Evolutionary conservation across 2,888 invertebrate genomes (phyloP).

Genomic region (Plusia festucae): DNA sequence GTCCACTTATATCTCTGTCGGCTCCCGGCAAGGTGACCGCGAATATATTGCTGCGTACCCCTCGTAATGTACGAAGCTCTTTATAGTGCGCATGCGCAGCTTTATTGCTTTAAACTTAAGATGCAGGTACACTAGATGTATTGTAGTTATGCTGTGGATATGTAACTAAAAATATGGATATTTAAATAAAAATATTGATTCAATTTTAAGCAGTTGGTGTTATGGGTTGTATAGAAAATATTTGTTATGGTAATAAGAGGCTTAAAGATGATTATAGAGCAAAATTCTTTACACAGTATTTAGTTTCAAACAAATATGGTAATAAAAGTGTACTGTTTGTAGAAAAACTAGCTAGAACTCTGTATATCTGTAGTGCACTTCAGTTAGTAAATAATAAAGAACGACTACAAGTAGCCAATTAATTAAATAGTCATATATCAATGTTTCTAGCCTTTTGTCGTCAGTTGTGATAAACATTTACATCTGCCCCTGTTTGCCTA

Average conservation of each 20-base stretch:
- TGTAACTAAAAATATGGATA: neutral
- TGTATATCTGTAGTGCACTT: too few species aligned
- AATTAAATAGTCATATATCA: neutral
- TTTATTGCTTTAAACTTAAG: slow-evolving; percentile 67
- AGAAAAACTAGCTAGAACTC: too few species aligned
- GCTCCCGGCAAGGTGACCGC: slow-evolving; percentile 62
- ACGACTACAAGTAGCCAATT: neutral
- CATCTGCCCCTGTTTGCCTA: slow-evolving; percentile 34
- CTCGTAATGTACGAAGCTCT: slow-evolving; percentile 71
- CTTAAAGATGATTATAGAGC: too few species aligned
- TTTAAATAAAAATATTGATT: too few species aligned
- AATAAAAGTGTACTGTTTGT: too few species aligned
- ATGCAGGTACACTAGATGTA: slow-evolving; percentile 32
- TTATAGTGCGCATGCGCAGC: slow-evolving; percentile 66
- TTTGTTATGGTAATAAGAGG: too few species aligned
- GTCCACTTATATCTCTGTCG: slow-evolving; percentile 63
- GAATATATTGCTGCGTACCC: slow-evolving; percentile 57
- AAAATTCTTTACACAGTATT: too few species aligned
- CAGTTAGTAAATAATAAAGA: neutral
- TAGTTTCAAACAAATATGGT: too few species aligned
- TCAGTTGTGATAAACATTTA: slow-evolving; percentile 30
- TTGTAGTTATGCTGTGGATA: neutral
- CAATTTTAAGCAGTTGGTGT: too few species aligned
- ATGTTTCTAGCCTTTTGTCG: slow-evolving; percentile 19
- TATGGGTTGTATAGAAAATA: too few species aligned